Evolutionary conservation across 2,113 vertebrate genomes (phyloP).

Genomic region (Eubucco bourcierii): DNA sequence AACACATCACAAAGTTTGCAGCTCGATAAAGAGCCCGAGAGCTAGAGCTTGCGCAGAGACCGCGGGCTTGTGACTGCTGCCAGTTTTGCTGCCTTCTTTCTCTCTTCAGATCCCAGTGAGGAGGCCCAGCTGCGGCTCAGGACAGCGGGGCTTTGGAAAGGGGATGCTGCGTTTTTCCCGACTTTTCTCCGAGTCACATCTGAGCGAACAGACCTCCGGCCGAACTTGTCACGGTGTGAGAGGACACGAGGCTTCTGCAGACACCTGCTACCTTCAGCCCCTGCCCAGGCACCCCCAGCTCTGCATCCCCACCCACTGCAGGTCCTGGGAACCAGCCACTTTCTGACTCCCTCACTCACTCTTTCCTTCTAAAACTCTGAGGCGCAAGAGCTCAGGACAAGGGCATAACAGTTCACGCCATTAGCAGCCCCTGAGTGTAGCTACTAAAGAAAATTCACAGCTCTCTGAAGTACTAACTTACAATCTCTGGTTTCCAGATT

Average conservation of each 20-base stretch:
- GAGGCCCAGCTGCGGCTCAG: neutral
- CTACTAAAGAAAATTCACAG: slow-evolving; percentile 56
- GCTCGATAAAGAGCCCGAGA: neutral
- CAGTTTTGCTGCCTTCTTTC: neutral
- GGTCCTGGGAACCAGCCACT: neutral
- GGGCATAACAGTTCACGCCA: neutral
- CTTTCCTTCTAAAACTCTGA: neutral
- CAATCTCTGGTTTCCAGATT: slow-evolving; percentile 71
- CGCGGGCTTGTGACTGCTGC: neutral
- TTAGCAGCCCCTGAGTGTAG: slow-evolving; percentile 1
- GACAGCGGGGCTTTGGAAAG: neutral
- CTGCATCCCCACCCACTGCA: neutral
- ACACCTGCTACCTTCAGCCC: slow-evolving; percentile 35
- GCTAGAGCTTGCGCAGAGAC: neutral
- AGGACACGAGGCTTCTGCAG: neutral
- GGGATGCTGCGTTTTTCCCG: neutral
- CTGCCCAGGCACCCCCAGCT: neutral
- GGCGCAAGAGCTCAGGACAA: neutral
- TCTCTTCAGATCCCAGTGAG: neutral
- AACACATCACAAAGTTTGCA: neutral
- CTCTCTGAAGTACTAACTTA: slow-evolving; percentile 65
- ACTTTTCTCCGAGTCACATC: neutral
- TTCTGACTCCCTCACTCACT: neutral
- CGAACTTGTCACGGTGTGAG: fast-evolving
- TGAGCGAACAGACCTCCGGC: neutral